A percentile compares a stretch with the other conserved stretches of the same genome.
phyloP scores from a whole-genome alignment of 2,113 vertebrate species.

The Odontophorus gujanensis region DNA sequence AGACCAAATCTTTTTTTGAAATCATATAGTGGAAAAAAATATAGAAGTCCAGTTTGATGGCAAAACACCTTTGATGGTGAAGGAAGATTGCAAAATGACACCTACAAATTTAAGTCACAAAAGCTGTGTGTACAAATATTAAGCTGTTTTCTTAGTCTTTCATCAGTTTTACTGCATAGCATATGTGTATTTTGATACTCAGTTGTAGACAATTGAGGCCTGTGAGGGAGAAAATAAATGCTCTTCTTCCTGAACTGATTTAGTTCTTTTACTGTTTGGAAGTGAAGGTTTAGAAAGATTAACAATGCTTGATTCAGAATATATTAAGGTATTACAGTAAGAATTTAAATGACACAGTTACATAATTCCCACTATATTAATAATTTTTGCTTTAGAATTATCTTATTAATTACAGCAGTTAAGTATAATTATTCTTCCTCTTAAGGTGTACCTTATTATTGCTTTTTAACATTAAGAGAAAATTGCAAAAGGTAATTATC shows the following conservation, averaged over 20 bases:
- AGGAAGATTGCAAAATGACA: not conserved
- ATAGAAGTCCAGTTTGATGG: not conserved
- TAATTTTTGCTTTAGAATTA: constrained; percentile 74
- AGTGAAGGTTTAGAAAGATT: constrained; percentile 26
- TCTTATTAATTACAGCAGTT: constrained; percentile 81
- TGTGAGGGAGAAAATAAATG: not conserved
- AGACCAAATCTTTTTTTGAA: not conserved
- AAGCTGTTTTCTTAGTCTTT: not conserved
- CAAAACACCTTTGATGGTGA: not conserved
- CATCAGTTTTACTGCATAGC: not conserved
- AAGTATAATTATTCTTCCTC: constrained; percentile 78
- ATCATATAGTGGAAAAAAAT: not conserved
- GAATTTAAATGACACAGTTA: constrained; percentile 67
- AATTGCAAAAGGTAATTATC: constrained; percentile 74
- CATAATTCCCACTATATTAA: constrained; percentile 64
- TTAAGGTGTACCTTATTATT: constrained; percentile 73
- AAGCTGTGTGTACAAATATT: not conserved
- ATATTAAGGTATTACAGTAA: not conserved
- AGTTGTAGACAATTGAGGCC: not conserved
- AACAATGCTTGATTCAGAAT: constrained; percentile 42
- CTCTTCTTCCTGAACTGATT: not conserved
- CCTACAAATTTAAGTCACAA: not conserved
- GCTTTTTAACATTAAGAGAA: constrained; percentile 73
- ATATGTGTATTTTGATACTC: not conserved
- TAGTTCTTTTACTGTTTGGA: constrained; percentile 1